phyloP scores from a whole-genome alignment of 1,140 invertebrate species.

The Amphibalanus amphitrite region DNA sequence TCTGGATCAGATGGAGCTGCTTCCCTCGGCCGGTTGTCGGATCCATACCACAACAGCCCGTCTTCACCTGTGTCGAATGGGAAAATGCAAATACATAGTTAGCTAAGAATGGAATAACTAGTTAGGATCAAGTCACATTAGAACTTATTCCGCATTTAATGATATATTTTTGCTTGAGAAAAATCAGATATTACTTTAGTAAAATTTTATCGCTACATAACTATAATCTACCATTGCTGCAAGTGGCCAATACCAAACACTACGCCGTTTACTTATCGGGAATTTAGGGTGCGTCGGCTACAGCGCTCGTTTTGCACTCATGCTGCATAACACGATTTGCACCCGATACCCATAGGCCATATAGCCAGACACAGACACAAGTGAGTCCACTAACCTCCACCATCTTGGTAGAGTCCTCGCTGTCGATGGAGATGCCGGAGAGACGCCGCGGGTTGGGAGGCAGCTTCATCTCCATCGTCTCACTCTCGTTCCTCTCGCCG shows the following conservation, averaged over 20 bases:
- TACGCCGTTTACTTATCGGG: too few species aligned
- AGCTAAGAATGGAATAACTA: not conserved
- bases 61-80: conserved; percentile 2
- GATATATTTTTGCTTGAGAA: too few species aligned
- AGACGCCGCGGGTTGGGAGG: conserved; percentile 3
- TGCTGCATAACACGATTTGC: too few species aligned
- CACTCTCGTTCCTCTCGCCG: not conserved
- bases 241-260: too few species aligned
- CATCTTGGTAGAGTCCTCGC: conserved; percentile 14
- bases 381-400: conserved; percentile 13
- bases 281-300: too few species aligned
- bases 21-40: conserved; percentile 8
- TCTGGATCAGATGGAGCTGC: conserved; percentile 11
- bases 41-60: conserved; percentile 10
- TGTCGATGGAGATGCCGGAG: conserved; percentile 14
- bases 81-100: not conserved
- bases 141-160: too few species aligned
- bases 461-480: not conserved
- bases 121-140: too few species aligned
- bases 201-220: not conserved
- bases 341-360: too few species aligned
- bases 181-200: too few species aligned
- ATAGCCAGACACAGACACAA: too few species aligned
- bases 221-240: not conserved
- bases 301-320: too few species aligned